Base-by-base conservation (phyloP, 2,113 vertebrate species). In the Nycticebus coucang region DNA sequence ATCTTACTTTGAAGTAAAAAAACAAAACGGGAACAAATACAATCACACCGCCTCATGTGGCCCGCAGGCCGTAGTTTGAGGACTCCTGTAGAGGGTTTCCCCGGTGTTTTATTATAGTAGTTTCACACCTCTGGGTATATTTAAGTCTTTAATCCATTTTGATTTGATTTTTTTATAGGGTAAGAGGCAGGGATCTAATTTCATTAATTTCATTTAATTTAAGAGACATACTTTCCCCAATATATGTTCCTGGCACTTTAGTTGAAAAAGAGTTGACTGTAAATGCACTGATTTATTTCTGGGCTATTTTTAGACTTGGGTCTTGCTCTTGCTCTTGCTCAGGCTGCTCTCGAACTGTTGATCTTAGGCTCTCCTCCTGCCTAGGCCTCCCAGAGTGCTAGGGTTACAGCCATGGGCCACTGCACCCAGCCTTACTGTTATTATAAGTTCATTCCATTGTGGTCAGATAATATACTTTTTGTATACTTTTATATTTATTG, bases 261-360 rank as follows among this genome's bases (percentile, higher is more conserved):
- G 11, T 89, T 37, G 77, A 89, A 79, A 66, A 79, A 30, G 45
- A 26, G 33, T 89, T 62, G 35, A 71, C 62, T n/a, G 26, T 71
- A 62, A 37, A 66, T 88, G 30, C 37, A 83, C 33, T 9, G 1
- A 60, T 92, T 95, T 77, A 69, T 92, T 92, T 95, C 55, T 87
- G 22, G 11, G 45, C 37, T 64, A 6, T 64, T n/a, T 60, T 79
- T 74, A 50, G 45, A 50, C 45, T 50, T 9, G 45, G 45, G 8
- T 50, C 45, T 50, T 50, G 45, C 1, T 50, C 45, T 50, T 50
- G 45, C 1, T 50, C 45, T 50, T 8, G 45, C 45, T 50, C 10
- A 50, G 45, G 45, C 45, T 50, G 45, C 8, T 50, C 45, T 50
- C 45, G 10, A 50, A 10, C 45, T 50, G 8, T 10, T 50, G 45